A percentile compares a stretch with the other conserved stretches of the same genome.
phyloP scores from a whole-genome alignment of 2,797 vertebrate genomes.

The Hippopotamyrus pictus region DNA sequence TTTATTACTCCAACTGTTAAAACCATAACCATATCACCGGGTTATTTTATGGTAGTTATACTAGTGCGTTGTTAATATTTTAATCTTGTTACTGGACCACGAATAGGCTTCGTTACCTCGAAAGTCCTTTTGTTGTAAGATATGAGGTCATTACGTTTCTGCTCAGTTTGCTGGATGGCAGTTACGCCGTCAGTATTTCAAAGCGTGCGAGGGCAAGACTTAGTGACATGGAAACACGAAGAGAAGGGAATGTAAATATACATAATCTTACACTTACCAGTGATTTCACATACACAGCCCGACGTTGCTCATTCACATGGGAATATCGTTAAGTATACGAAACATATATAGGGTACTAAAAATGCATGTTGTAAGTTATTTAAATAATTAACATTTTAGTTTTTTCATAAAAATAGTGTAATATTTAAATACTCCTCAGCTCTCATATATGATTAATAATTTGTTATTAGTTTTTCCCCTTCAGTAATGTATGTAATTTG shows the following conservation, averaged over 20 bases:
- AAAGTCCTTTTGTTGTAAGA: constrained; percentile 5
- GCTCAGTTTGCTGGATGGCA: neutral
- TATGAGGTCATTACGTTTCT: constrained; percentile 3
- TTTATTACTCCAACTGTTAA: neutral
- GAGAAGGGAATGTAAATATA: neutral
- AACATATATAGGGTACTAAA: neutral
- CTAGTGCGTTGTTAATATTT: neutral
- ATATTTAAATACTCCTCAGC: neutral
- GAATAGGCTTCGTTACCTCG: neutral
- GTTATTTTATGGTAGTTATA: neutral
- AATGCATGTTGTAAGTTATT: neutral
- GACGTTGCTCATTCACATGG: neutral
- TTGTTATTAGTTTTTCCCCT: neutral
- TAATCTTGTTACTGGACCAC: neutral
- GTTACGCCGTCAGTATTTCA: neutral
- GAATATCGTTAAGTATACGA: neutral
- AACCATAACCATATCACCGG: neutral
- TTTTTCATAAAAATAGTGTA: neutral
- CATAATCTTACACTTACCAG: neutral
- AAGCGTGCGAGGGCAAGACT: neutral
- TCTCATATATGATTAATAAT: neutral
- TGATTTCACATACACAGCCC: neutral
- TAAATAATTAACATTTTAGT: neutral
- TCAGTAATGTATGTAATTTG: neutral
- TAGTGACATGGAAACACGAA: neutral